Conservation (phyloP, 2,797 vertebrate genomes). For the Protosalanx chinensis region DNA sequence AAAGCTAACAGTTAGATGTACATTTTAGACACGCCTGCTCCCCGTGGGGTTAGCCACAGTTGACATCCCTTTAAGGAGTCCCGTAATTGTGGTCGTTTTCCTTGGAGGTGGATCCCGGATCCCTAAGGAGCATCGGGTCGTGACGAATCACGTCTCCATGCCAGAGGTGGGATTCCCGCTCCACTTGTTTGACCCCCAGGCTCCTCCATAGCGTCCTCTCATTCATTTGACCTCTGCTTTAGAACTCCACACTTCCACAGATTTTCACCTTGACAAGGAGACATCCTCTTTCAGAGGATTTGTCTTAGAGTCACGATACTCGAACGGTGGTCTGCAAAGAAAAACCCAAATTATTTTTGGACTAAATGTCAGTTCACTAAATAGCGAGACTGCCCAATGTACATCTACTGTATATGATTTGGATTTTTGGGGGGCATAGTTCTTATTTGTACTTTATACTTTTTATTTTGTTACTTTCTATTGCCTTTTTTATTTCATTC, state of each 20-base stretch:
- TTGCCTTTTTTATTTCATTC: too few species aligned
- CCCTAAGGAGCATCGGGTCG: conserved; percentile 32
- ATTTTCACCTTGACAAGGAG: conserved; percentile 68
- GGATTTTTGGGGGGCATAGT: too few species aligned
- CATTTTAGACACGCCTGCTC: conserved; percentile 26
- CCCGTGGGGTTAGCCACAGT: conserved; percentile 30
- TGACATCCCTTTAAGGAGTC: conserved; percentile 64
- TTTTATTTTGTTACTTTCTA: too few species aligned
- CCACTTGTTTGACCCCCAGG: conserved; percentile 58
- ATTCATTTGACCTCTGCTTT: conserved; percentile 68
- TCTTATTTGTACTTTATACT: too few species aligned
- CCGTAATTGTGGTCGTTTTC: conserved; percentile 69
- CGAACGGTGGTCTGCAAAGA: too few species aligned
- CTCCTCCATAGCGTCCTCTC: conserved; percentile 64
- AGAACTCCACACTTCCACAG: conserved; percentile 70
- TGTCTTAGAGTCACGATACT: too few species aligned
- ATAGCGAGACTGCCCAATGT: too few species aligned
- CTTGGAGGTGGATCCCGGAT: conserved; percentile 40
- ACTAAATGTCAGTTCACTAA: too few species aligned
- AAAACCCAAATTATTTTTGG: too few species aligned
- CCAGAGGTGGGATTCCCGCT: conserved; percentile 28
- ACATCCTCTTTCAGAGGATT: conserved; percentile 11
- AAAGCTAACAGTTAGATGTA: conserved; percentile 75
- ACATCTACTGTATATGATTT: too few species aligned
- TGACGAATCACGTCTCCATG: conserved; percentile 66